Conservation (phyloP, 37 sponge, comb jelly and placozoan species). For the Beroe forskalii region DNA sequence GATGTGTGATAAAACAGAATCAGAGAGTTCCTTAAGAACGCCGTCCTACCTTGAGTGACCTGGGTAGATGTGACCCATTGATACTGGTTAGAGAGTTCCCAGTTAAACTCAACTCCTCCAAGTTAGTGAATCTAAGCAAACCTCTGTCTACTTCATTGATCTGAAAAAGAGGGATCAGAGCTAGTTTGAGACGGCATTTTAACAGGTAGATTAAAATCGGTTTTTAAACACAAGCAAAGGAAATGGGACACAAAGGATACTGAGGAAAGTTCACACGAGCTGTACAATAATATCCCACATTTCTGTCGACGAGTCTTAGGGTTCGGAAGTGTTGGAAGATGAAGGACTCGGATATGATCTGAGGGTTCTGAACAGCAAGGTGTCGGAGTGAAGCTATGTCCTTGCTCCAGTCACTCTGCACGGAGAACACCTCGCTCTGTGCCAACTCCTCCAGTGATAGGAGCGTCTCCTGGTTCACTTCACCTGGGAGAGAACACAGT, state of each 20-base stretch:
- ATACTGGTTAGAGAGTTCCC: background rate
- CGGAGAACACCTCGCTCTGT: conserved; percentile 28
- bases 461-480: conserved; percentile 46
- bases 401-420: background rate
- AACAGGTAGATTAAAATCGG: background rate
- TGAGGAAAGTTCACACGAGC: too few relatives aligned
- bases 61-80: background rate
- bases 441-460: conserved; percentile 8
- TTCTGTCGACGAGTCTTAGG: background rate
- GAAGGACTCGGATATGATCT: background rate
- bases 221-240: background rate
- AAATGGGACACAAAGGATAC: too few relatives aligned
- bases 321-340: conserved; percentile 34
- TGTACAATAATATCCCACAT: too few relatives aligned
- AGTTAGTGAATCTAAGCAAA: background rate
- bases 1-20: too few relatives aligned
- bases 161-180: background rate
- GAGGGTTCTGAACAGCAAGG: conserved; percentile 1
- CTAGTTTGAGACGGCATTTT: background rate
- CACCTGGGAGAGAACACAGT: conserved; percentile 14
- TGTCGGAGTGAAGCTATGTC: background rate
- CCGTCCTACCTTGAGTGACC: background rate
- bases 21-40: too few relatives aligned
- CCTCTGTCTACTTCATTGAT: conserved; percentile 47
- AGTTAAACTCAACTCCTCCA: conserved; percentile 27